Evolutionary conservation across 1,140 invertebrate species (phyloP).

Genomic region (Drosophila tropicalis): DNA sequence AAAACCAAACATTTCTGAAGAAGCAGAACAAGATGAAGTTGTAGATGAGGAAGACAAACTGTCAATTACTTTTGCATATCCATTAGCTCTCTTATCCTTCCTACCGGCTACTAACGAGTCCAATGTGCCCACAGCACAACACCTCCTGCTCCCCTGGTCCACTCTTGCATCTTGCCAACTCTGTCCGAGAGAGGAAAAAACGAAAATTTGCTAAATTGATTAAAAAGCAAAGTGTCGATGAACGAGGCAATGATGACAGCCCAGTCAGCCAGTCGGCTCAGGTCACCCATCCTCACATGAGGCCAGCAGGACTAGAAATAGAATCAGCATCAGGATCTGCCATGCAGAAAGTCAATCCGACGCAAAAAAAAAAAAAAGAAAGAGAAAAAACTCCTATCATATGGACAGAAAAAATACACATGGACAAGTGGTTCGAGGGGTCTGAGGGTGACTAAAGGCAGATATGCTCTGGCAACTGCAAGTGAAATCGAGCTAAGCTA

Average conservation of each 20-base stretch:
- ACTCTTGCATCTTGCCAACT: conserved; percentile 3
- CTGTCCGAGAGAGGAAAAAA: conserved; percentile 19
- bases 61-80: conserved; percentile 77
- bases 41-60: conserved; percentile 43
- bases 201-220: conserved; percentile 78
- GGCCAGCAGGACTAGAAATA: conserved; percentile 32
- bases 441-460: neutral
- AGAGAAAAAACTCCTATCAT: conserved; percentile 5
- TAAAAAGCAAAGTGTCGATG: conserved; percentile 82
- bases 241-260: conserved; percentile 80
- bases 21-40: conserved; percentile 22
- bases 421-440: neutral
- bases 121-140: neutral
- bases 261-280: conserved; percentile 29
- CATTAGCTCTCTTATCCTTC: conserved; percentile 13
- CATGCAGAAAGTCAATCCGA: conserved; percentile 45
- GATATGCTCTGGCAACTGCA: conserved; percentile 33
- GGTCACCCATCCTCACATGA: conserved; percentile 22
- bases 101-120: conserved; percentile 31
- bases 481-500: conserved; percentile 57
- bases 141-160: neutral
- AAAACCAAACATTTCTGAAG: conserved; percentile 19
- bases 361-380: conserved; percentile 21
- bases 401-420: neutral
- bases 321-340: conserved; percentile 31